Base-by-base conservation (phyloP, 2,113 vertebrate genomes). In the Colinus virginianus region DNA sequence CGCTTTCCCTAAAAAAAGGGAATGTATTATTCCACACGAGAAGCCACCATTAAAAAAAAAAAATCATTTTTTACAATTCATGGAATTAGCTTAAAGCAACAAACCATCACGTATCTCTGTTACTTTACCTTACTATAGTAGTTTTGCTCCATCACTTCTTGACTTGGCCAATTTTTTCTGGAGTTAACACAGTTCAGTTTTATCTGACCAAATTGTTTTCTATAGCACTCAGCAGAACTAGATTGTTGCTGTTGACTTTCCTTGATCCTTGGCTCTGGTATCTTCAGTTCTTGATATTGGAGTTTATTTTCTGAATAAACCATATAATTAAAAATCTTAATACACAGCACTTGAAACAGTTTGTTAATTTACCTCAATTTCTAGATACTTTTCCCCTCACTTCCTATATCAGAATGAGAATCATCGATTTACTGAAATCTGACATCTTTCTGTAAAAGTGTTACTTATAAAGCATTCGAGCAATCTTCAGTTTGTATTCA, bases 1-100 rank as follows among this genome's bases (percentile, higher is more conserved):
- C 55, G 96, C 71, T 97, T 98, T 85, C 97, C 97, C 98, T 98
- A 78, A 45, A 42, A 66, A 85, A 55, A 59, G 17, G 25, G 88
- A 92, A 95, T 2, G 10, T 23, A 40, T 55, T 78, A 42, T 43
- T 78, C 21, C 63, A 78, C 13, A 61, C 6, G 43, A 42, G 22
- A 2, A 72, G 17, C 4, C 10, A 18, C 28, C 55, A 25, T n/a
- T 40, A 78, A 36, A 15, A 87, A 58, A 8, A 36, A 15, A 87
- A 36, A 58, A 8, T 74, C 28, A 83, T n/a, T 23, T 59, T 68
- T 71, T 22, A 28, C 53, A 49, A 30, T 1, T 1, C 1, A 4
- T 13, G 5, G 62, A 69, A n/a, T 63, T 63, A 72, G 40, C 26
- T 59, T 20, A 66, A 82, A 7, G 8, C 61, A 75, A 48, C 42